A percentile compares a stretch with the other conserved stretches of the same genome.
Conservation (phyloP, 2,888 invertebrate species). For the Drosophila flavopinicola region DNA sequence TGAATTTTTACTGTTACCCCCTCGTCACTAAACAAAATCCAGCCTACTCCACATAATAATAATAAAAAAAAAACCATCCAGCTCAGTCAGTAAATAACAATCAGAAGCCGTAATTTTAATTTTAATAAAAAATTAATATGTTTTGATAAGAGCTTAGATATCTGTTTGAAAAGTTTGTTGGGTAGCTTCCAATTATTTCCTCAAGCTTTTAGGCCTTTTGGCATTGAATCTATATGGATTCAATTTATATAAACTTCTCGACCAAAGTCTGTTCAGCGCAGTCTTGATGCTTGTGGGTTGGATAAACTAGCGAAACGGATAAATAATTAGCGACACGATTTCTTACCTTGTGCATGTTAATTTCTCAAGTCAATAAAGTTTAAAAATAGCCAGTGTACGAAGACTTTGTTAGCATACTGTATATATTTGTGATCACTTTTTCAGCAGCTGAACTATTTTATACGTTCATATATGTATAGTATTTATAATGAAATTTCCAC, state of each 20-base stretch:
- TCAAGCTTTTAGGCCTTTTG: neutral
- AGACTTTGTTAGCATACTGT: conserved; percentile 46
- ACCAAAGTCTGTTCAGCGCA: neutral
- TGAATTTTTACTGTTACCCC: too few species aligned
- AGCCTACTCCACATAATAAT: too few species aligned
- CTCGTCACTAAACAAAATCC: too few species aligned
- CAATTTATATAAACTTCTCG: neutral
- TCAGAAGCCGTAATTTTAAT: too few species aligned
- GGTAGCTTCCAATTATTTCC: neutral
- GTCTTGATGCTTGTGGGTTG: conserved; percentile 1
- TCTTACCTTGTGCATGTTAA: conserved; percentile 48
- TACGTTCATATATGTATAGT: conserved; percentile 23
- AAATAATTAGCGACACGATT: conserved; percentile 38
- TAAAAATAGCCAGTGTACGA: conserved; percentile 47
- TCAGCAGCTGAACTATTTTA: conserved; percentile 50
- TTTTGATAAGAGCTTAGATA: too few species aligned
- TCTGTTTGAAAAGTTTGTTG: neutral
- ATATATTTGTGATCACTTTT: conserved; percentile 43
- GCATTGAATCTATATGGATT: conserved; percentile 4
- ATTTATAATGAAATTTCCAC: conserved; percentile 48
- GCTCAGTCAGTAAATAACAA: too few species aligned
- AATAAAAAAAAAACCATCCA: too few species aligned
- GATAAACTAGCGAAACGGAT: conserved; percentile 19
- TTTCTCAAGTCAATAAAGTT: conserved; percentile 46
- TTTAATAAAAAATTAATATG: too few species aligned